Base-by-base conservation (phyloP, 2,797 vertebrate genomes). In the Fringilla coelebs region DNA sequence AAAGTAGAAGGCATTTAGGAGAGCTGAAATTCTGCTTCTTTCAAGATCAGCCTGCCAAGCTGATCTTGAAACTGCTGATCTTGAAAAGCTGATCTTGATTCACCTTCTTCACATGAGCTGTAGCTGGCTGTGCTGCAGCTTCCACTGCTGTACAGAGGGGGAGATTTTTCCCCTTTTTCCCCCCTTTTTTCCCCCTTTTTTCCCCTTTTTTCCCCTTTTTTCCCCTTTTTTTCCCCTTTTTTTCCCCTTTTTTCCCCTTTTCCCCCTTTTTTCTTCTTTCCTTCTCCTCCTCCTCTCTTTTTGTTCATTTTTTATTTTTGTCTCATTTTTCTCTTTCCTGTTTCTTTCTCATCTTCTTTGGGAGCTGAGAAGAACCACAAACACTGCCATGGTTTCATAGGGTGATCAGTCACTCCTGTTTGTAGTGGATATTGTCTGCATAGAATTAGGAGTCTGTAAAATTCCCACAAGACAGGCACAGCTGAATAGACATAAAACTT, bases 191-290 rank as follows among this genome's bases (percentile, higher is more conserved):
- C n/a, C 22, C 6, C 22, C 6, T 57, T 21, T 7, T 21, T 10
- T 0, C 4, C 2, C 3, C 4, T 58, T 14, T 11, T 13, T 13
- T 2, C 10, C 24, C 20, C 1, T 9, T 28, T 32, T n/a, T n/a
- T n/a, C n/a, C n/a, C 3, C 4, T 3, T 48, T 5, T 45, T 16
- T 8, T 29, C 49, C 31, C 26, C 4, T 31, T 17, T 51, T 26
- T 17, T 17, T 24, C 16, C 17, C 10, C 49, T 17, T 17, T 17
- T 29, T 28, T 13, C 49, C 18, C 11, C 28, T 18, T 21, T 24
- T 20, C 18, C 4, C 3, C 2, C 4, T 60, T 19, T 8, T 9
- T 14, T 2, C 10, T 32, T 15, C 1, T 7, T 25, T 26, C 11
- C 49, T 29, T 18, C 49, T 24, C 22, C 7, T 6, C 8, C 17